A percentile compares a stretch with the other conserved stretches of the same genome.
Conservation (phyloP, 2,888 invertebrate species). For the Calameuta pallipes region DNA sequence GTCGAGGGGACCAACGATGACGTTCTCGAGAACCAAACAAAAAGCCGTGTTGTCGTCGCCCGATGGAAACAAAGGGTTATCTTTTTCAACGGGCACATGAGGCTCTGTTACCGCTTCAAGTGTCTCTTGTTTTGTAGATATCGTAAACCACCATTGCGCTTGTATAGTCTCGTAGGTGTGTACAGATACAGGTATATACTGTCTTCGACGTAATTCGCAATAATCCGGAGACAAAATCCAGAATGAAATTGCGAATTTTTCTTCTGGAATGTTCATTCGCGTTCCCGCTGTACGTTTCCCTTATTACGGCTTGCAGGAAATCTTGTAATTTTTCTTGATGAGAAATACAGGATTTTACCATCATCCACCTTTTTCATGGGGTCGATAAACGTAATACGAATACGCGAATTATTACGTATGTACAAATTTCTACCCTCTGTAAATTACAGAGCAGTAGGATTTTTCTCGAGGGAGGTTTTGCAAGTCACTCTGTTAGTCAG, state of each 20-base stretch:
- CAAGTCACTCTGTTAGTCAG: background rate
- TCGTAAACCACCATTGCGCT: background rate
- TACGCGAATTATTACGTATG: background rate
- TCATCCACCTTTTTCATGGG: background rate
- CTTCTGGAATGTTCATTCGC: background rate
- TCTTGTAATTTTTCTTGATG: background rate
- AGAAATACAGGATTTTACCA: background rate
- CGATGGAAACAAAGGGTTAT: slow-evolving; percentile 17
- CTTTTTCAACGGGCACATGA: slow-evolving; percentile 18
- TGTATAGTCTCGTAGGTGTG: background rate
- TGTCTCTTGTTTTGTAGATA: background rate
- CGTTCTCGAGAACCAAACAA: background rate
- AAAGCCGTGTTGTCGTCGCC: background rate
- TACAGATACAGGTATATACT: background rate
- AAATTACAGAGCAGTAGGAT: background rate
- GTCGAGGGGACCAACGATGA: background rate
- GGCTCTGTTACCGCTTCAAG: background rate
- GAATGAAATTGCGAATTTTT: background rate
- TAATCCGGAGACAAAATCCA: background rate
- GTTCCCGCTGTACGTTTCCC: background rate
- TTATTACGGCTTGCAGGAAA: background rate
- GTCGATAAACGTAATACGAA: background rate
- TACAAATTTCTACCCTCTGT: background rate
- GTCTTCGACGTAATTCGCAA: background rate
- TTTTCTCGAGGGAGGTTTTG: background rate